Percentiles rank a stretch among this genome's conserved stretches.
phyloP scores from a whole-genome alignment of 1,140 invertebrate species.

The Pogonomyrmex californicus region DNA sequence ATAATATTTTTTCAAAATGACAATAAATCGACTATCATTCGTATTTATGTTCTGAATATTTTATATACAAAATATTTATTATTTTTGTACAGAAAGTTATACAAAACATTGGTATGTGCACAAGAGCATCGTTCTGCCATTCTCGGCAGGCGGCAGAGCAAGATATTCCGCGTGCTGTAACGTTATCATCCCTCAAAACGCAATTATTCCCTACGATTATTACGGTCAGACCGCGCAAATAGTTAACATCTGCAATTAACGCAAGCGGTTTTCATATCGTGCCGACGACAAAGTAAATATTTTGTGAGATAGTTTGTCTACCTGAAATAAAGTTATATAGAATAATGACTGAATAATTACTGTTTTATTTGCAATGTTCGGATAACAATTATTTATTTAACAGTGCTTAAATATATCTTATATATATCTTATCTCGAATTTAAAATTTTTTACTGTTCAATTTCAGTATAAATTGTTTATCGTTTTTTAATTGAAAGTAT shows the following conservation, averaged over 20 bases:
- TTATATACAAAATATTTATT: no score
- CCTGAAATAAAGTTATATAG: neutral
- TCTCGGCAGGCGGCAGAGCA: neutral
- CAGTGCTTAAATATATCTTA: neutral
- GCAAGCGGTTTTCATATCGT: neutral
- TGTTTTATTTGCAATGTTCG: neutral
- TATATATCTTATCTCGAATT: neutral
- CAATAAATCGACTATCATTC: neutral
- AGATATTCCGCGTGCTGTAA: neutral
- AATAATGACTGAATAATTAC: neutral
- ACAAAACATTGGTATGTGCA: neutral
- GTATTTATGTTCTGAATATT: no score
- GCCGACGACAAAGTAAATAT: neutral
- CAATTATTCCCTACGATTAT: slow-evolving; percentile 18
- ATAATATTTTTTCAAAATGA: neutral
- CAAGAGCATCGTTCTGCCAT: neutral
- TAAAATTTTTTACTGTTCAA: neutral
- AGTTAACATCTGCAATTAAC: slow-evolving; percentile 10
- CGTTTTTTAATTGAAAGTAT: neutral
- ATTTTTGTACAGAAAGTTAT: neutral
- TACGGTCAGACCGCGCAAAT: neutral
- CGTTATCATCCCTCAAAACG: slow-evolving; percentile 7
- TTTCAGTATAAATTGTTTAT: neutral
- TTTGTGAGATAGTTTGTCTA: neutral
- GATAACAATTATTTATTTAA: neutral